Conservation (phyloP, 2,113 vertebrate species). For the Burhinus oedicnemus region DNA sequence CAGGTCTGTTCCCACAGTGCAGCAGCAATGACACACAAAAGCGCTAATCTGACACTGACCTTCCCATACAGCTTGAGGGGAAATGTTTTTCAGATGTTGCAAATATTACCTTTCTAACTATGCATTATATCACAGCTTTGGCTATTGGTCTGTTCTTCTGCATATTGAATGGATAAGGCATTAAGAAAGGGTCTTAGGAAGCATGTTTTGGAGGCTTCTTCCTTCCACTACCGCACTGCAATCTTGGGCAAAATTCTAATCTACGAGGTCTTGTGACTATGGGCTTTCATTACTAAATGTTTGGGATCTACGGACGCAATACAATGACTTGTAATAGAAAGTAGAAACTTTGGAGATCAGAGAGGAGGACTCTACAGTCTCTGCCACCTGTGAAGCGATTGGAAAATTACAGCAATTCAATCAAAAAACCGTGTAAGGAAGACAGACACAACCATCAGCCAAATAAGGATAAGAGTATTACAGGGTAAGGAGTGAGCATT, state of each 20-base stretch:
- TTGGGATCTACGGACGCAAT: neutral
- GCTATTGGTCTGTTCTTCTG: neutral
- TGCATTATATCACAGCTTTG: neutral
- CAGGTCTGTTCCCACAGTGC: neutral
- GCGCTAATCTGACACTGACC: neutral
- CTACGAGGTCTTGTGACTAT: neutral
- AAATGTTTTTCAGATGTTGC: neutral
- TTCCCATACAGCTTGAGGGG: neutral
- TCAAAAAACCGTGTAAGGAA: neutral
- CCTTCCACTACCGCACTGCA: accelerated
- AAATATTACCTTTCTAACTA: neutral
- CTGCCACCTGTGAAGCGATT: neutral
- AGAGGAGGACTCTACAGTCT: neutral
- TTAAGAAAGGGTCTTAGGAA: neutral
- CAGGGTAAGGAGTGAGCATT: neutral
- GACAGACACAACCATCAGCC: neutral
- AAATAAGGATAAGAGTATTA: neutral
- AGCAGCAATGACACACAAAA: neutral
- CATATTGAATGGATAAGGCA: neutral
- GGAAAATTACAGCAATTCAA: neutral
- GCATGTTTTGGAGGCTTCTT: neutral
- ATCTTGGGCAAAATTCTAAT: neutral
- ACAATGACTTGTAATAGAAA: neutral
- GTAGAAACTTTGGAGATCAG: neutral
- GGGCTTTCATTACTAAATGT: neutral